Evolutionary conservation across 2,113 vertebrate genomes (phyloP).

Genomic region (Leptobrachium leishanense): DNA sequence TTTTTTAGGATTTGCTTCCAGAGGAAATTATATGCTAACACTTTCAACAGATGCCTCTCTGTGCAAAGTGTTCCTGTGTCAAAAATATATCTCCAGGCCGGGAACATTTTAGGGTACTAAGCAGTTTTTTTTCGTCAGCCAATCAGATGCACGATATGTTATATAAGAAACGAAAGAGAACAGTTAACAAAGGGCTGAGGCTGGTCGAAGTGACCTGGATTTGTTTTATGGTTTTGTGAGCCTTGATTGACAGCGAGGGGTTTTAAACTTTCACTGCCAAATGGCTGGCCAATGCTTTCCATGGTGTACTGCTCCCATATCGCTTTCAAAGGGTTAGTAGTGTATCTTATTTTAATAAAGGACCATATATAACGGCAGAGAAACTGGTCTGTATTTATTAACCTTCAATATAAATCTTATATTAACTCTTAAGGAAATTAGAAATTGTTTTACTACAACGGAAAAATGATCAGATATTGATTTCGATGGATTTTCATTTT

Average conservation of each 20-base stretch:
- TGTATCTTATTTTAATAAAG: no score
- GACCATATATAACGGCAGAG: no score
- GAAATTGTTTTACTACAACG: no score
- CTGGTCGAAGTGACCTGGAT: background rate
- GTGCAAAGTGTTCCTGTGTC: conserved; percentile 29
- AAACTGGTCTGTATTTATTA: no score
- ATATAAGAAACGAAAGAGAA: conserved; percentile 10
- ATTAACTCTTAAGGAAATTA: no score
- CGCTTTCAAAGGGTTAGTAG: no score
- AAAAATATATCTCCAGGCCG: conserved; percentile 30
- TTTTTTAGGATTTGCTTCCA: conserved; percentile 42
- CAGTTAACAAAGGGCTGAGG: background rate
- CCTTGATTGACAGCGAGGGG: background rate
- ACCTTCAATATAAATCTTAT: no score
- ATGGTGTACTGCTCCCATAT: no score
- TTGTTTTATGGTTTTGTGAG: background rate
- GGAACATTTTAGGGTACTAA: conserved; percentile 25
- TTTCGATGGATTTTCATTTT: no score
- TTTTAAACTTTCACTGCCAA: background rate
- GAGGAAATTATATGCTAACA: conserved; percentile 31
- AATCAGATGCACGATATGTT: conserved; percentile 17
- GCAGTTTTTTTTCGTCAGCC: conserved; percentile 4
- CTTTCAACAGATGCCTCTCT: conserved; percentile 33
- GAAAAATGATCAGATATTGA: no score
- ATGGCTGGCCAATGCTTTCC: no score